phyloP scores from a whole-genome alignment of 2,113 vertebrate genomes.

The Pachycephala philippinensis region DNA sequence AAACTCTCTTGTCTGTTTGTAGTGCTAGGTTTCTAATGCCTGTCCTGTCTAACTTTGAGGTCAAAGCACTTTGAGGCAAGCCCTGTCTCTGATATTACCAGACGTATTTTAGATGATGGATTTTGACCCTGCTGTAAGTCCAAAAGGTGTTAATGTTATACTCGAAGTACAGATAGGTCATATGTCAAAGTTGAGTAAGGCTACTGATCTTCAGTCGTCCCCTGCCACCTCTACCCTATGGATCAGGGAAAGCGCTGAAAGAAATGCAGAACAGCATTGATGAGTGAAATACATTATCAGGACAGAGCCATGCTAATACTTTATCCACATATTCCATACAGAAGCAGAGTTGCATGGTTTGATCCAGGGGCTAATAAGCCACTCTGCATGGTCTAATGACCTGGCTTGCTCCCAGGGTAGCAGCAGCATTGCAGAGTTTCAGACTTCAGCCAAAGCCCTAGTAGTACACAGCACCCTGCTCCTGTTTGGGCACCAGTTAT shows the following conservation, averaged over 20 bases:
- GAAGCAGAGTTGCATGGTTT: neutral
- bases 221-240: neutral
- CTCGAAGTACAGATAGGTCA: neutral
- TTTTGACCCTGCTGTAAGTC: neutral
- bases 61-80: neutral
- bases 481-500: neutral
- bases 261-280: neutral
- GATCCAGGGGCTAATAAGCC: neutral
- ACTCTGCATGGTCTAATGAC: rapidly evolving
- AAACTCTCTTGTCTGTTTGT: neutral
- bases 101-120: neutral
- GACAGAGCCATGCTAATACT: neutral
- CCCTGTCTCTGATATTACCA: neutral
- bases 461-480: neutral
- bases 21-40: neutral
- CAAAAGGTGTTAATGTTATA: neutral
- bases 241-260: neutral
- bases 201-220: neutral
- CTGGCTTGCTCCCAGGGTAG: neutral
- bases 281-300: neutral
- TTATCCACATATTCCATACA: neutral
- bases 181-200: neutral
- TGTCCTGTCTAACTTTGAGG: neutral
- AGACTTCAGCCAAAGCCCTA: neutral
- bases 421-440: neutral